Conservation (phyloP, 2,797 vertebrate species). For the Enteromius unitaeniatus region DNA sequence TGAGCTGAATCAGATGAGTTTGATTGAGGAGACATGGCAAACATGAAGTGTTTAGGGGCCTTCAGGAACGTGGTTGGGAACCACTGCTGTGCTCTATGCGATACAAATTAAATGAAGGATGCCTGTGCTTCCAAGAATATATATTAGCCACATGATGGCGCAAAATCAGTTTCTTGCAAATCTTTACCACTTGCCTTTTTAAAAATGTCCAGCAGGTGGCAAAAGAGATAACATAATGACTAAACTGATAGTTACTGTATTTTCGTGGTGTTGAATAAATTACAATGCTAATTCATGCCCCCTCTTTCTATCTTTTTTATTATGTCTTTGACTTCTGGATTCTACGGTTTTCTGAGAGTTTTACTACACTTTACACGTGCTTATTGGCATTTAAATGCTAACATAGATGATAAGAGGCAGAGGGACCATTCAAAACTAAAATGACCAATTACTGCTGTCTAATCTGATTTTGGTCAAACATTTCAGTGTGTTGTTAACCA, state of each 20-base stretch:
- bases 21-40: no score
- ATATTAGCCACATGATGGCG: slow-evolving; percentile 1
- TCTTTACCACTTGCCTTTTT: background rate
- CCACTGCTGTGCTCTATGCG: background rate
- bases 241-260: background rate
- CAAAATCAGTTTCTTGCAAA: background rate
- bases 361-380: background rate
- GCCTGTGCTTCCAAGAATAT: background rate
- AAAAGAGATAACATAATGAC: background rate
- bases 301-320: background rate
- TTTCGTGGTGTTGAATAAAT: background rate
- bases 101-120: background rate
- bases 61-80: no score
- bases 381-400: background rate
- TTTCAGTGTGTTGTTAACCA: background rate
- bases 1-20: no score
- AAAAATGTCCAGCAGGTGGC: slow-evolving; percentile 17
- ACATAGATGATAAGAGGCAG: no score
- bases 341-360: background rate
- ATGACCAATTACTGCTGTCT: background rate
- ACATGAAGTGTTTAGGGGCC: no score
- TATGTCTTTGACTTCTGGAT: background rate
- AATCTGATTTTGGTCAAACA: background rate
- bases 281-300: no score
- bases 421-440: background rate